Evolutionary conservation across 2,888 invertebrate species (phyloP).

Genomic region (Eustalomyia histrio): DNA sequence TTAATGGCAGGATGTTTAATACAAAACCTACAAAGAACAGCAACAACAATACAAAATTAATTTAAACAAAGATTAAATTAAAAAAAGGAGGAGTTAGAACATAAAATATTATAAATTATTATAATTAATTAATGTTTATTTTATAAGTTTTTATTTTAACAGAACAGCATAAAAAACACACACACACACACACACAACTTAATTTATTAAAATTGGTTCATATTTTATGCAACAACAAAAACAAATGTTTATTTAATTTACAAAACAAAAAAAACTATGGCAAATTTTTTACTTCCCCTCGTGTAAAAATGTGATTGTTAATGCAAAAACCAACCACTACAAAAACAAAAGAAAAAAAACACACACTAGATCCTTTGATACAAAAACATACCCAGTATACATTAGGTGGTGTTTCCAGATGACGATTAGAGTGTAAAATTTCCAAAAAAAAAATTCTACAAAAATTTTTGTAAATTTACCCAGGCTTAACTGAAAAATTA

Average conservation of each 20-base stretch:
- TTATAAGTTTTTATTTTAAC: constrained; percentile 19
- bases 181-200: background rate
- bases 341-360: no score
- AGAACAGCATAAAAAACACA: background rate
- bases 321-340: background rate
- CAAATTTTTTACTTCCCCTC: constrained; percentile 12
- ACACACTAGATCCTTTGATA: no score
- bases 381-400: no score
- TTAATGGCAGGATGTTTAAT: background rate
- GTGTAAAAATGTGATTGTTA: background rate
- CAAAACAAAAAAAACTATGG: background rate
- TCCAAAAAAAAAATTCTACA: no score
- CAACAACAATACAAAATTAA: background rate
- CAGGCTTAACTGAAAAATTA: no score
- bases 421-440: no score
- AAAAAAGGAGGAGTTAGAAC: constrained; percentile 5
- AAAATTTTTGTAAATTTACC: no score
- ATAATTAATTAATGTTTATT: constrained; percentile 34
- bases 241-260: constrained; percentile 25
- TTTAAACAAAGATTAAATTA: constrained; percentile 21
- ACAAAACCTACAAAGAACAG: background rate
- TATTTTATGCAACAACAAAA: constrained; percentile 16
- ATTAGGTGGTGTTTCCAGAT: no score
- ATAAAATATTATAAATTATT: constrained; percentile 24
- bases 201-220: constrained; percentile 37